These are phyloP conservation scores for Hexactinellida sp. DNA, from an alignment of 37 sponge, comb jelly and placozoan genomes.

Conservation along the genomic window DNA sequence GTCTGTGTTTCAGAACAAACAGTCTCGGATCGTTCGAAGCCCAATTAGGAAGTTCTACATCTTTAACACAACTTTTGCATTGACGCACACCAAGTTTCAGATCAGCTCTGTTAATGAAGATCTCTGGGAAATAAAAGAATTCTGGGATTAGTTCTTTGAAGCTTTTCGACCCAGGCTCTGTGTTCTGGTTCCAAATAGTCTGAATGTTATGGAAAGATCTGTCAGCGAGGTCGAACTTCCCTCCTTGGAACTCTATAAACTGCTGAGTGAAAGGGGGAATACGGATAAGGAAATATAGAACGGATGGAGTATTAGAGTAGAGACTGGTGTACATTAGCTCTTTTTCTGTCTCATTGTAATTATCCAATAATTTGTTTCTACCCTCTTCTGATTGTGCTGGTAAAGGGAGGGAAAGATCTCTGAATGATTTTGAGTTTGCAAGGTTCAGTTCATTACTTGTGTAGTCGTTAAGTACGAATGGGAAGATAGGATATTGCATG, in stretches of 20 bases:
- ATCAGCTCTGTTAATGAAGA: slow-evolving; percentile 71
- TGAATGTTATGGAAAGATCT: slow-evolving; percentile 77
- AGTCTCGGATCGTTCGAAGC: slow-evolving; percentile 48
- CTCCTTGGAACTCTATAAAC: slow-evolving; percentile 93
- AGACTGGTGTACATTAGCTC: slow-evolving; percentile 10
- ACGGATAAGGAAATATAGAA: slow-evolving; percentile 91
- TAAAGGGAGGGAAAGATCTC: slow-evolving; percentile 31
- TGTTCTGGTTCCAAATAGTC: slow-evolving; percentile 84
- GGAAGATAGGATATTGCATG: slow-evolving; percentile 98
- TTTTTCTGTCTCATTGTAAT: background rate
- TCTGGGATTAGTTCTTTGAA: slow-evolving; percentile 97
- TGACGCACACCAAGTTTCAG: slow-evolving; percentile 86
- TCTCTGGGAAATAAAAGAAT: slow-evolving; percentile 94
- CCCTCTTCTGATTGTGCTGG: slow-evolving; percentile 1
- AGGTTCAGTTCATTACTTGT: slow-evolving; percentile 58
- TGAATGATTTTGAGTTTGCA: slow-evolving; percentile 40
- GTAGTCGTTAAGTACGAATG: slow-evolving; percentile 90
- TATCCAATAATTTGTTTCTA: background rate
- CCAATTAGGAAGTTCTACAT: slow-evolving; percentile 89
- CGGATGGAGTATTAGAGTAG: slow-evolving; percentile 91
- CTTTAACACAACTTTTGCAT: slow-evolving; percentile 52
- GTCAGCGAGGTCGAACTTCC: slow-evolving; percentile 89
- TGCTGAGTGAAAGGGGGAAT: slow-evolving; percentile 87
- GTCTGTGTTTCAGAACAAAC: slow-evolving; percentile 82
- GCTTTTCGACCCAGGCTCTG: slow-evolving; percentile 77